Conservation (phyloP, 2,797 vertebrate genomes). For the Crax fasciolata region DNA sequence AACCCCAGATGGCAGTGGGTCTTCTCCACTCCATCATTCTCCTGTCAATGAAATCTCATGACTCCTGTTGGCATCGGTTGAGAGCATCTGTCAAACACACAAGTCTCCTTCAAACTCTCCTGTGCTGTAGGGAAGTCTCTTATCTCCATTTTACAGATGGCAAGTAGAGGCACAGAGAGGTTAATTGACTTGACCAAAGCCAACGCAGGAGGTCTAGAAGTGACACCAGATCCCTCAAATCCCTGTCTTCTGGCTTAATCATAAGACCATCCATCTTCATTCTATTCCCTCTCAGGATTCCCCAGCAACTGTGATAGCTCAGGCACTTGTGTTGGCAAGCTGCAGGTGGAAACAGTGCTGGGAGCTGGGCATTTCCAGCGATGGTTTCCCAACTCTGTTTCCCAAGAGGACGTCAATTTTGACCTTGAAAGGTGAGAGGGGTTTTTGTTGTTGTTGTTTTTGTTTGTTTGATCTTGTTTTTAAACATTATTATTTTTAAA, state of each 20-base stretch:
- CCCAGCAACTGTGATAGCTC: neutral
- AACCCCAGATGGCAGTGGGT: conserved; percentile 50
- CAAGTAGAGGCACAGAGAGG: conserved; percentile 51
- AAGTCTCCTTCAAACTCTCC: neutral
- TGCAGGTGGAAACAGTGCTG: neutral
- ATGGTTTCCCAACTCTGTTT: neutral
- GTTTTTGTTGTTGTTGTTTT: neutral
- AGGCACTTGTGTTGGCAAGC: neutral
- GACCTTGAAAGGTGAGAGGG: neutral
- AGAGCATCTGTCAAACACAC: conserved; percentile 57
- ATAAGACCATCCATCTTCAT: conserved; percentile 63
- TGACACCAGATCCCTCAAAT: conserved; percentile 4
- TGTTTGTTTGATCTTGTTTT: neutral
- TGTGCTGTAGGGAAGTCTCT: conserved; percentile 41
- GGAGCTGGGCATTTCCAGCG: neutral
- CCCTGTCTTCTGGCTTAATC: conserved; percentile 48
- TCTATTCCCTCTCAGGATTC: neutral
- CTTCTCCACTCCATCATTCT: conserved; percentile 66
- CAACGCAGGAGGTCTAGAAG: conserved; percentile 51
- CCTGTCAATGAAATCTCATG: conserved; percentile 60
- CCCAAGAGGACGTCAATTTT: neutral
- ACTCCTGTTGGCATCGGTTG: conserved; percentile 38
- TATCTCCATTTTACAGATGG: conserved; percentile 70
- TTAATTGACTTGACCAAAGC: conserved; percentile 73
- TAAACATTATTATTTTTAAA: neutral